phyloP scores from a whole-genome alignment of 2,113 vertebrate genomes.

The Grammomys dolichurus region DNA sequence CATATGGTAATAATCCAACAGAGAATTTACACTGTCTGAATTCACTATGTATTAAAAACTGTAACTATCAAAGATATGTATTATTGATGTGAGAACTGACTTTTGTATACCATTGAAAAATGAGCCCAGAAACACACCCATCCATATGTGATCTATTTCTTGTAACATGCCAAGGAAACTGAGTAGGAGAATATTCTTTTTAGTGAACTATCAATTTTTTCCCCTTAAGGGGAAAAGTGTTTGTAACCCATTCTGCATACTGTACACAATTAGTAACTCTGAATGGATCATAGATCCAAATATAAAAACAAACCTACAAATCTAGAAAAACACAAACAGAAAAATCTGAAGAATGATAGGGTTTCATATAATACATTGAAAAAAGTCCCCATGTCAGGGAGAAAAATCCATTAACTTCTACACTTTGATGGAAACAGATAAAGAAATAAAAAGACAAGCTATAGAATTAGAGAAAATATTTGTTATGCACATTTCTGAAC shows the following conservation, averaged over 20 bases:
- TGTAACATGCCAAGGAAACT: background rate
- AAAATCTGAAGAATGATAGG: background rate
- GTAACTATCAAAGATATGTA: background rate
- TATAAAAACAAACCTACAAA: conserved; percentile 23
- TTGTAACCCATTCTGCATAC: background rate
- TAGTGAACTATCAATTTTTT: background rate
- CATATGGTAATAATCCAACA: background rate
- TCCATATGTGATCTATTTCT: background rate
- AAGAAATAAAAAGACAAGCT: conserved; percentile 39
- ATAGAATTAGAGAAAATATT: conserved; percentile 6
- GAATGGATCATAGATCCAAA: conserved; percentile 3
- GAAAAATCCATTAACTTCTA: background rate
- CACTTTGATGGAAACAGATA: background rate
- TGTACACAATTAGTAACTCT: background rate
- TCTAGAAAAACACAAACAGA: background rate
- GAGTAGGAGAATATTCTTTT: background rate
- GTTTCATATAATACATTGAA: background rate
- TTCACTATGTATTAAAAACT: background rate
- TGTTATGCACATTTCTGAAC: background rate
- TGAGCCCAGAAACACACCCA: background rate
- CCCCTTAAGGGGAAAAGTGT: background rate
- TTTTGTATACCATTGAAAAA: background rate
- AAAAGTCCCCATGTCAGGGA: background rate
- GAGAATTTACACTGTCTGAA: background rate
- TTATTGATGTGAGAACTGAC: background rate